Base-by-base conservation (phyloP, 2,888 invertebrate species). In the Drosophila lacicola region DNA sequence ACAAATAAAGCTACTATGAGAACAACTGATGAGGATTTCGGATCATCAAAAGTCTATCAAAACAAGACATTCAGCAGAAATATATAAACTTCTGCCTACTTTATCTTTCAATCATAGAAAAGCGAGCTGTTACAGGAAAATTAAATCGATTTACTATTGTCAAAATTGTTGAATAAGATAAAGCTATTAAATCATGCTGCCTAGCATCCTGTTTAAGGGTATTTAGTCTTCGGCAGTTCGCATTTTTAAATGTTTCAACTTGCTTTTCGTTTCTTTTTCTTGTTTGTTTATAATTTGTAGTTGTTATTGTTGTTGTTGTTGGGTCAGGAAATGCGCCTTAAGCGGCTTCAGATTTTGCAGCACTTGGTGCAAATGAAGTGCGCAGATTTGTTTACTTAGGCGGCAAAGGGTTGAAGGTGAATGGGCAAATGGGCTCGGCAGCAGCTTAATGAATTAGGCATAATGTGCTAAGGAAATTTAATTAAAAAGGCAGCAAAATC, bases 321-420 rank as follows among this genome's bases (percentile, higher is more conserved):
- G 82, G 79, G 72, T 78, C 69, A 63, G 51, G 57, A 63, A 74
- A 83, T 68, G 54, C 82, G 66, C 57, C 73, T 64, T 78, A 84
- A 89, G 88, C 74, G 68, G 64, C 73, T 67, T 54, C 56, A 63
- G 80, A 64, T 78, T 78, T 65, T 65, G 62, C 62, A 73, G 65
- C 50, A 56, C 82, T 51, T 61, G 47, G 66, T 60, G 72, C 71
- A 78, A 87, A 81, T 81, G 74, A 89, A 83, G 88, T 84, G 82
- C 82, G 68, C 71, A 67, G 89, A 89, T 84, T 79, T 84, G 89
- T 86, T 82, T 82, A 65, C 69, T 83, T 83, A 67, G 70, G 62
- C 66, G 39, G 66, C 62, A 63, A 69, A 86, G 71, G 70, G 71
- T 47, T 61, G 63, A 61, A 74, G 67, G 60, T 63, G 42, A 45